A percentile compares a stretch with the other conserved stretches of the same genome.
Conservation (phyloP, 2,113 vertebrate genomes). For the Phainopepla nitens region DNA sequence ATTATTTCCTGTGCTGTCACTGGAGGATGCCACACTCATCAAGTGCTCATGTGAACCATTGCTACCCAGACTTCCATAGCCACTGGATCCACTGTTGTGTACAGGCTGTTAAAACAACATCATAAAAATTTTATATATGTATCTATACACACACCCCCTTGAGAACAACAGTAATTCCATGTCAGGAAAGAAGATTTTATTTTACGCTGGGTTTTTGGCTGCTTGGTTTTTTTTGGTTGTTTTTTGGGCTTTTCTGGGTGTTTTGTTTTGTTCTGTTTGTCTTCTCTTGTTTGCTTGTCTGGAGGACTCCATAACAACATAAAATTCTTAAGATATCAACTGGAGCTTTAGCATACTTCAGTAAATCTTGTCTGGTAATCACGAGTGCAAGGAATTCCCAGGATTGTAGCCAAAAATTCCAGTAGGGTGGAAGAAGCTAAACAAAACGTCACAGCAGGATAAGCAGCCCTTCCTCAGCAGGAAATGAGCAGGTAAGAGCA, state of each 20-base stretch:
- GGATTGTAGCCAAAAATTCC: background rate
- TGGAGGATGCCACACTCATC: slow-evolving; percentile 89
- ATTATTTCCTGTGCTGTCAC: slow-evolving; percentile 82
- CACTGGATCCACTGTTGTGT: slow-evolving; percentile 90
- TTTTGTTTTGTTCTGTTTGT: no score
- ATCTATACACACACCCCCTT: no score
- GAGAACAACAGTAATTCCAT: background rate
- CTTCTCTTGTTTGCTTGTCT: background rate
- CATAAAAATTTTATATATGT: no score
- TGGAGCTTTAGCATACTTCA: background rate
- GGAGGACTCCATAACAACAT: background rate
- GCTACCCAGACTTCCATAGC: slow-evolving; percentile 92
- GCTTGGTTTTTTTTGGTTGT: background rate
- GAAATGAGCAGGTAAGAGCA: background rate
- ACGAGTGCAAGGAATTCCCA: background rate
- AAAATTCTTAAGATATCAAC: background rate
- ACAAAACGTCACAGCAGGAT: rapidly evolving
- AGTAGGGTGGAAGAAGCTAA: background rate
- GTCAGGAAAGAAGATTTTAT: background rate
- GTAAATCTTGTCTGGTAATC: background rate
- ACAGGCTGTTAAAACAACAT: slow-evolving; percentile 77
- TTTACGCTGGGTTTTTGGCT: rapidly evolving
- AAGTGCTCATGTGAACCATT: slow-evolving; percentile 89
- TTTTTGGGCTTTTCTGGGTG: background rate
- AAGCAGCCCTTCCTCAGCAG: background rate